A percentile compares a stretch with the other conserved stretches of the same genome.
These are phyloP conservation scores for Atractosteus spatula DNA, from an alignment of 2,113 vertebrate genomes.

Conservation along the genomic window DNA sequence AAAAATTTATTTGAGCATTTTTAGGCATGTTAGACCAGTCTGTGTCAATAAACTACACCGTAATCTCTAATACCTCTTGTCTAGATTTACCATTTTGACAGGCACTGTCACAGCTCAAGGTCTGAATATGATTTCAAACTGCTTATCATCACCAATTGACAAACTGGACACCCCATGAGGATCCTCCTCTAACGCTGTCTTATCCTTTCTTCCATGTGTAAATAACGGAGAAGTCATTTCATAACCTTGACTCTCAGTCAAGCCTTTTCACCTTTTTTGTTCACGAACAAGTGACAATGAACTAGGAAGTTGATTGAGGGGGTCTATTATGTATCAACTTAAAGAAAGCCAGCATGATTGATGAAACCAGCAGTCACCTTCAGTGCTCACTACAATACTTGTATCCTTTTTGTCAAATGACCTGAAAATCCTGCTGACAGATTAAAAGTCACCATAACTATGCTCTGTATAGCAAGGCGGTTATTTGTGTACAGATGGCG, in stretches of 20 bases:
- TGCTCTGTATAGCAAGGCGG: slow-evolving; percentile 45
- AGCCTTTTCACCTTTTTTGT: slow-evolving; percentile 60
- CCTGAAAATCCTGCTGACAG: slow-evolving; percentile 98
- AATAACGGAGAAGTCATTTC: slow-evolving; percentile 83
- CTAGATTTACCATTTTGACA: slow-evolving; percentile 68
- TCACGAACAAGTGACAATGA: slow-evolving; percentile 86
- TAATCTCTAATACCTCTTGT: slow-evolving; percentile 72
- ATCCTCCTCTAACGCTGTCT: slow-evolving; percentile 47
- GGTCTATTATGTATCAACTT: slow-evolving; percentile 99
- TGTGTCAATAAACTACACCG: slow-evolving; percentile 72
- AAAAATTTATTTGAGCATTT: slow-evolving; percentile 62
- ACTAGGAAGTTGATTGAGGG: slow-evolving; percentile 96
- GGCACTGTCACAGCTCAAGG: slow-evolving; percentile 66
- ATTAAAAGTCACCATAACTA: slow-evolving; percentile 83
- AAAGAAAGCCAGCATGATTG: slow-evolving; percentile 98
- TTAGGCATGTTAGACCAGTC: slow-evolving; percentile 60
- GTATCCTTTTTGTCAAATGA: slow-evolving; percentile 97
- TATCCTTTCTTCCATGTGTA: slow-evolving; percentile 68
- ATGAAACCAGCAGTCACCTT: slow-evolving; percentile 98
- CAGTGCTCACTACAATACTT: slow-evolving; percentile 88
- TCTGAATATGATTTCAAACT: slow-evolving; percentile 63
- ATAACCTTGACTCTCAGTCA: slow-evolving; percentile 91
- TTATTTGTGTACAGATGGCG: slow-evolving; percentile 45
- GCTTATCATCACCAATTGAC: slow-evolving; percentile 79
- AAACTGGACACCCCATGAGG: slow-evolving; percentile 69